Base-by-base conservation (phyloP, 2,113 vertebrate genomes). In the Indri indri region DNA sequence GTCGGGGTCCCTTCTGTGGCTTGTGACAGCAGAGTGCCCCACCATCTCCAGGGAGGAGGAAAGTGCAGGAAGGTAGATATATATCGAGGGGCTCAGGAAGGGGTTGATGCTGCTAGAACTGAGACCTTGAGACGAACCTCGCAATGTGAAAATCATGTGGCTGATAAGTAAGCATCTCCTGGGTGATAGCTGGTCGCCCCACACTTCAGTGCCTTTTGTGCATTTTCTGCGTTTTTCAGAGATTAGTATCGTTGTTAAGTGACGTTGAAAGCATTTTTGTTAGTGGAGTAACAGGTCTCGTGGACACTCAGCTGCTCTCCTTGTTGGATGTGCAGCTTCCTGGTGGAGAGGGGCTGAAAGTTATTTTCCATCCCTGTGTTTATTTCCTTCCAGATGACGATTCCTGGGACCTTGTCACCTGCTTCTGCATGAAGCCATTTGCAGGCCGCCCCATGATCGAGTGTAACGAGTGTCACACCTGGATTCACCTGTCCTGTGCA, bases 401-500 rank as follows among this genome's bases (percentile, higher is more conserved):
- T 96, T 99, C 99, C 0, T 99, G 99, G 99, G 99, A 99, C 97
- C 99, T 99, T 5, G 99, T 99, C 98, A 99, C 99, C 2, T 99
- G 99, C 98, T 99, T 99, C 99, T 99, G 99, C 98, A 99, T 99
- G 99, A 99, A 99, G 98, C 99, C 99, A 0, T 99, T 99, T 0
- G 99, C 99, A 0, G 99, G 99, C 79, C 98, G 99, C 85, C 99
- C 99, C 8, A 99, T 99, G 99, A 99, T 99, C 0, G 99, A 99
- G 98, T 99, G 99, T 59, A 99, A 99, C 1, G 99, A 99, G 96
- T 99, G 99, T 95, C 99, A 99, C 98, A 99, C 99, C 97, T 99
- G 99, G 99, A 99, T 99, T 95, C 99, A 99, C 98, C 99, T 99
- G 97, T 99, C 99, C 22, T 99, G 99, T 9, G 99, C 99, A 50